These are phyloP conservation scores for Festucalex cinctus DNA, from an alignment of 2,113 vertebrate genomes.

Conservation along the genomic window DNA sequence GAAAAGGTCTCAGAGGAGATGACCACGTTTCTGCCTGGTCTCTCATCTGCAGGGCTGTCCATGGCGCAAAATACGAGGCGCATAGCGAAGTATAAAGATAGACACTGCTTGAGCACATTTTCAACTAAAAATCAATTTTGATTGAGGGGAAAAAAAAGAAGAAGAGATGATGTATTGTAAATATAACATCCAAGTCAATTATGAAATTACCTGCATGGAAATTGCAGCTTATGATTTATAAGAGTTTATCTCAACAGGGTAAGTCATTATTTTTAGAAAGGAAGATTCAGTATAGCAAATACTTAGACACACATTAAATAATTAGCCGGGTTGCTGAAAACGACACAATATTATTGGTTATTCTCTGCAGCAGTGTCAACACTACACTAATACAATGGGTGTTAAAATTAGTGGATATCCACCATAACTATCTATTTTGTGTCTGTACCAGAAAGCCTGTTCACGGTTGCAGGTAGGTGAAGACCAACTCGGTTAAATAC, in stretches of 20 bases:
- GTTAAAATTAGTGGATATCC: no score
- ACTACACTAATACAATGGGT: no score
- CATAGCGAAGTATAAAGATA: neutral
- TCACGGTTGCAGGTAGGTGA: no score
- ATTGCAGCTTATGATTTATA: neutral
- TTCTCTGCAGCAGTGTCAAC: no score
- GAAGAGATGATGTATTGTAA: neutral
- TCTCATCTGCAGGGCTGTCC: neutral
- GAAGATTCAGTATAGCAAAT: neutral
- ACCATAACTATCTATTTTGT: no score
- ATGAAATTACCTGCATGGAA: neutral
- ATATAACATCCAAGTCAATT: neutral
- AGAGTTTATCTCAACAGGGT: neutral
- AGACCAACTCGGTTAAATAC: no score
- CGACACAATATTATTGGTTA: no score
- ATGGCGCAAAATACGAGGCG: neutral
- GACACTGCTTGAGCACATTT: neutral
- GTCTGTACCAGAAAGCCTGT: no score
- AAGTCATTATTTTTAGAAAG: no score
- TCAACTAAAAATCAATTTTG: neutral
- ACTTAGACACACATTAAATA: no score
- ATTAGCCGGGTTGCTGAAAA: no score
- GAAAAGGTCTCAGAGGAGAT: conserved; percentile 1
- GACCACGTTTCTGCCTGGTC: neutral
- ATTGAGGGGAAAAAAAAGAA: neutral